Evolutionary conservation across 2,113 vertebrate genomes (phyloP), one percentile per base, ranked within the genome.

Genomic region (Channa argus): DNA sequence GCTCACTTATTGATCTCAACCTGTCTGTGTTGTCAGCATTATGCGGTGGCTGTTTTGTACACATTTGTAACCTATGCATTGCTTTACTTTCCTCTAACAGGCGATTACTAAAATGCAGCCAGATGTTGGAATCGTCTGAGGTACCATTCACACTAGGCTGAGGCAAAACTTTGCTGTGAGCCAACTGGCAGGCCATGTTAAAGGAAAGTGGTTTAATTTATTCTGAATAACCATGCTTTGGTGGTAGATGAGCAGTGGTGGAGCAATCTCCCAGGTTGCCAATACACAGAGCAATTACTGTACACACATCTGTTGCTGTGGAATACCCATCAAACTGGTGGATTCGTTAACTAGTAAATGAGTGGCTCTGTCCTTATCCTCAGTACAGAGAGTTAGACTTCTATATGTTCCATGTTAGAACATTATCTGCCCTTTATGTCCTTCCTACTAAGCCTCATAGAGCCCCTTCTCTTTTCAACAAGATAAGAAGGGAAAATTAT

Each of bases 71-170:
- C 24, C 34, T 24, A 60, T 66, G 14, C 62, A 56, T 67, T 52
- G 41, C 71, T 37, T 74, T 63, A 13, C 58, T 62, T 44, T 75
- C 61, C 61, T 74, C 47, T 71, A 90, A 74, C 12, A 10, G 68
- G 51, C 52, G 66, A 82, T 87, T 66, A 62, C 82, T 80, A 85
- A 88, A 90, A 86, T 14, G 52, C 52, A 88, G 73, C 72, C 86
- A 92, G 91, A 92, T 90, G 85, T 90, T 88, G 67, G 79, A 84
- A 74, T 63, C 75, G 84, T 88, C 88, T 63, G 79, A 83, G 74
- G 70, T 80, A 73, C 71, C 55, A 55, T 78, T 81, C 78, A 75
- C 15, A n/a, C 56, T 86, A 64, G 60, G 72, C 65, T 63, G 75
- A 78, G 74, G 70, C 73, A 46, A 54, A 77, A 49, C 47, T 62